These are phyloP conservation scores for Ptiloglossa arizonensis DNA, from an alignment of 1,140 invertebrate genomes.

Conservation along the genomic window DNA sequence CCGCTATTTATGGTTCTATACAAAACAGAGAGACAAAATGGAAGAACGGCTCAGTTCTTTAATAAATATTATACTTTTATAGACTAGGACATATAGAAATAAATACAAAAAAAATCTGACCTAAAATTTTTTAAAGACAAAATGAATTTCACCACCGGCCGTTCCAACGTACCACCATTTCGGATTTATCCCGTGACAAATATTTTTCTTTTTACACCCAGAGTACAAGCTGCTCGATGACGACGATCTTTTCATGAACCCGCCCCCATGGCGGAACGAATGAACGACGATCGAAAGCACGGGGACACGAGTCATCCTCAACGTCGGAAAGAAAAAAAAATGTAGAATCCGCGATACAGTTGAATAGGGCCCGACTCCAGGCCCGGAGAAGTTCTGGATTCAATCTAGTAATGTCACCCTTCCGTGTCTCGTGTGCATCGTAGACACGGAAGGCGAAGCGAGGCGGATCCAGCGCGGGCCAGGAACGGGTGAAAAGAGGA, in stretches of 20 bases:
- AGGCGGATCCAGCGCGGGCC: not conserved
- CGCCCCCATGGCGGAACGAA: constrained; percentile 52
- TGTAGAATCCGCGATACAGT: not conserved
- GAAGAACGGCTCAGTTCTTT: too few relatives aligned
- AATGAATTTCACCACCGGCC: too few relatives aligned
- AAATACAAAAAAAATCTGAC: too few relatives aligned
- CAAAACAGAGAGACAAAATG: too few relatives aligned
- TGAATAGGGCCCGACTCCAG: constrained; percentile 10
- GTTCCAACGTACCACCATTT: too few relatives aligned
- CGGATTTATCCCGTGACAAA: too few relatives aligned
- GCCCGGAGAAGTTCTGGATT: not conserved
- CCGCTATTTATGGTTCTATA: too few relatives aligned
- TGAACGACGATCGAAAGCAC: constrained; percentile 51
- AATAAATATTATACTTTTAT: too few relatives aligned
- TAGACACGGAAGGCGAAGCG: not conserved
- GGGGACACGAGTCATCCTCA: constrained; percentile 50
- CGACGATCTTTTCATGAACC: constrained; percentile 55
- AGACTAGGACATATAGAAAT: too few relatives aligned
- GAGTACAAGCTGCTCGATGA: constrained; percentile 36
- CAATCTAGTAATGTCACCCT: not conserved
- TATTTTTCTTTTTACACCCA: too few relatives aligned
- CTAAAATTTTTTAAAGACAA: too few relatives aligned
- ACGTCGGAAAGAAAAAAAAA: not conserved
- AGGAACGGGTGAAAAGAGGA: not conserved
- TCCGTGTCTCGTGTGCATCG: too few relatives aligned